Percentiles rank a stretch among this genome's conserved stretches.
Conservation (phyloP, 2,888 invertebrate species). For the Ochropleura leucogaster region DNA sequence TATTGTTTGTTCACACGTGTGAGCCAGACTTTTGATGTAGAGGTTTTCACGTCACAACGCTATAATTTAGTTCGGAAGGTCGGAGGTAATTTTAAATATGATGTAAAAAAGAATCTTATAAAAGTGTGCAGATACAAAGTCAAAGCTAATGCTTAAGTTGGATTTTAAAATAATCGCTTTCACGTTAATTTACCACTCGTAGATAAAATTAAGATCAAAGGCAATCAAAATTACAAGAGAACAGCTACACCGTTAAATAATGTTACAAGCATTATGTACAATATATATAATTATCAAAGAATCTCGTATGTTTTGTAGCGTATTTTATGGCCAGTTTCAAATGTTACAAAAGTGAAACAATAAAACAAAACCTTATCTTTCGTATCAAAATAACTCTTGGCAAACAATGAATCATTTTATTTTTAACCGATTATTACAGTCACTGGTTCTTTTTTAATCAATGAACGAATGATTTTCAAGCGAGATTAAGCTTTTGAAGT, state of each 20-base stretch:
- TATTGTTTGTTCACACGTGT: slow-evolving; percentile 58
- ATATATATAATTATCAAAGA: slow-evolving; percentile 14
- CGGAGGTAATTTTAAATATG: not conserved
- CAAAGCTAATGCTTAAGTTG: no score
- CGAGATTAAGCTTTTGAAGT: slow-evolving; percentile 23
- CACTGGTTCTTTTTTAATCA: slow-evolving; percentile 14
- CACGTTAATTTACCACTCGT: not conserved
- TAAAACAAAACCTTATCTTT: slow-evolving; percentile 16
- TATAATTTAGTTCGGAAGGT: slow-evolving; percentile 34
- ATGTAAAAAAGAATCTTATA: not conserved
- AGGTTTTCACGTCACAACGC: slow-evolving; percentile 45
- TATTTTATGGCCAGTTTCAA: slow-evolving; percentile 17
- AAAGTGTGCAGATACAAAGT: not conserved
- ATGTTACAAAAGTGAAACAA: slow-evolving; percentile 19
- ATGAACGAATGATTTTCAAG: slow-evolving; percentile 10
- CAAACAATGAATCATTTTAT: slow-evolving; percentile 32
- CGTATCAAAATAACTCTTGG: slow-evolving; percentile 15
- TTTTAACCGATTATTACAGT: slow-evolving; percentile 15
- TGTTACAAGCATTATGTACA: not conserved
- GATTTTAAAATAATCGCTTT: not conserved
- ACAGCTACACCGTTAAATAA: not conserved
- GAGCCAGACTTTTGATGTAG: slow-evolving; percentile 56
- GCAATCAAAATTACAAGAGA: not conserved
- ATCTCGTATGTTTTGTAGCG: not conserved
- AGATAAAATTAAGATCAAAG: not conserved